Conservation (phyloP, 2,888 invertebrate genomes). For the Enchytraeus crypticus region DNA sequence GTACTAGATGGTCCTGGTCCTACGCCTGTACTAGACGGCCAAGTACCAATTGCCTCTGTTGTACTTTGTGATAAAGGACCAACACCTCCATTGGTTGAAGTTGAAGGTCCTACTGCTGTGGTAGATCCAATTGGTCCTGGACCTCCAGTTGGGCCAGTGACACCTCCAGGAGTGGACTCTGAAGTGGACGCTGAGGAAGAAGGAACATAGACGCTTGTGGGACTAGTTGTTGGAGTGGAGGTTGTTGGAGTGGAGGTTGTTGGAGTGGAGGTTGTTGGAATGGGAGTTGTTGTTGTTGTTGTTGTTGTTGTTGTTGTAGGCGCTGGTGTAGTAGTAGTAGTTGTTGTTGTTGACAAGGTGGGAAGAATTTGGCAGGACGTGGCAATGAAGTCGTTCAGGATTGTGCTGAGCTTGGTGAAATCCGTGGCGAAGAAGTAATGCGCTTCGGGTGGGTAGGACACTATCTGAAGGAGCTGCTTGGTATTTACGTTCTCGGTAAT, state of each 20-base stretch:
- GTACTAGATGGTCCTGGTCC: too few relatives aligned
- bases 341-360: slow-evolving; percentile 8
- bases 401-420: slow-evolving; percentile 10
- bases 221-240: slow-evolving; percentile 10
- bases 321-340: slow-evolving; percentile 14
- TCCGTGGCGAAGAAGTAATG: slow-evolving; percentile 15
- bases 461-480: slow-evolving; percentile 9
- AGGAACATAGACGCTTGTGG: too few relatives aligned
- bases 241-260: slow-evolving; percentile 18
- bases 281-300: slow-evolving; percentile 15
- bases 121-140: too few relatives aligned
- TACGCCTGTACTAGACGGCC: too few relatives aligned
- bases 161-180: too few relatives aligned
- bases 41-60: too few relatives aligned
- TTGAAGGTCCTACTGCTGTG: too few relatives aligned
- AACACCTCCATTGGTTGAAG: too few relatives aligned
- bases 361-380: slow-evolving; percentile 8
- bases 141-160: too few relatives aligned
- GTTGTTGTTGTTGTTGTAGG: slow-evolving; percentile 19
- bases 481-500: slow-evolving; percentile 13
- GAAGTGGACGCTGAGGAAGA: too few relatives aligned
- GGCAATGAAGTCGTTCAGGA: slow-evolving; percentile 9
- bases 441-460: slow-evolving; percentile 2
- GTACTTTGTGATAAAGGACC: too few relatives aligned
- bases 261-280: slow-evolving; percentile 18